Evolutionary conservation across 2,113 vertebrate genomes (phyloP).

Genomic region (Damaliscus lunatus): DNA sequence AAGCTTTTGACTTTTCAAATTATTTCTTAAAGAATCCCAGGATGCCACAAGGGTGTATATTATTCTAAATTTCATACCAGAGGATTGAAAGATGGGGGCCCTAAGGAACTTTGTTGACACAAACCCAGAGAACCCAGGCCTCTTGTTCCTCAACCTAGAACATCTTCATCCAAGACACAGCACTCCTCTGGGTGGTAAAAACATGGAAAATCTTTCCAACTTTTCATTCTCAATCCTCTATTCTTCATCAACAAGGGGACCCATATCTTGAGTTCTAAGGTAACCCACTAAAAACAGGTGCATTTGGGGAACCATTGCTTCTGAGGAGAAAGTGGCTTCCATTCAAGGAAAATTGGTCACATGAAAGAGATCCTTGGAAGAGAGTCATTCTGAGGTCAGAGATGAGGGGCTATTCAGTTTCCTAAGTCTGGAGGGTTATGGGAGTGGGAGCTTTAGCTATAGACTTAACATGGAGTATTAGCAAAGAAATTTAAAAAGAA

Average conservation of each 20-base stretch:
- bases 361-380: neutral
- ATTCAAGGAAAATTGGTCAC: neutral
- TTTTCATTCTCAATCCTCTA: neutral
- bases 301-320: neutral
- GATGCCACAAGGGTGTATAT: neutral
- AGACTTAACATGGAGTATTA: neutral
- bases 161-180: neutral
- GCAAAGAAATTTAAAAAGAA: neutral
- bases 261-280: too few relatives aligned
- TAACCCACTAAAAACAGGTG: neutral
- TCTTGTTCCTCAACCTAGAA: neutral
- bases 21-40: neutral
- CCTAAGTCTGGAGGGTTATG: neutral
- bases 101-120: neutral
- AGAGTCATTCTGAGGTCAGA: neutral
- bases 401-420: neutral
- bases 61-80: neutral
- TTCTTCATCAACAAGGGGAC: neutral
- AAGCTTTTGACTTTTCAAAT: neutral
- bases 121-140: neutral
- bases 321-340: neutral
- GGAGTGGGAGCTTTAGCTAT: neutral
- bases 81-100: neutral
- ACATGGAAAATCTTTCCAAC: neutral
- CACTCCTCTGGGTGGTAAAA: neutral